These are phyloP conservation scores for Lithobates pipiens DNA, from an alignment of 2,797 vertebrate species.

Conservation along the genomic window DNA sequence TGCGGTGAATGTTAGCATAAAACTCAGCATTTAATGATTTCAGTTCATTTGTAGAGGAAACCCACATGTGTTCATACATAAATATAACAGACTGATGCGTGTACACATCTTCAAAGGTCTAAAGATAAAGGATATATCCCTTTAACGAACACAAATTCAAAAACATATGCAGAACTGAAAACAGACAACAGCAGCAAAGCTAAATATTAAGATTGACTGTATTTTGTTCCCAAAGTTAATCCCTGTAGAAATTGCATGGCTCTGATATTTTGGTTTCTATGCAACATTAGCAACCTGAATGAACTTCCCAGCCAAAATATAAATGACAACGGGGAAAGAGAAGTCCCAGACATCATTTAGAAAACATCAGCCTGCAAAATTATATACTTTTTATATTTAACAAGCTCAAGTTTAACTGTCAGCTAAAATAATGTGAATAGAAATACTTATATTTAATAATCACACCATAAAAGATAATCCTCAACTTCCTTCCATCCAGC, in stretches of 20 bases:
- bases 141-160: constrained; percentile 11
- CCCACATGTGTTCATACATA: no score
- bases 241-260: constrained; percentile 10
- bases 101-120: no score
- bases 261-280: constrained; percentile 49
- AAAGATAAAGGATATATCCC: background rate
- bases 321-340: constrained; percentile 53
- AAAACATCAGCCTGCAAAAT: constrained; percentile 53
- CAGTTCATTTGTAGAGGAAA: no score
- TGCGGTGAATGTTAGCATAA: no score
- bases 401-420: constrained; percentile 12
- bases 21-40: no score
- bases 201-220: constrained; percentile 44
- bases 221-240: constrained; percentile 34
- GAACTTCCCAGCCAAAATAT: constrained; percentile 52
- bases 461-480: background rate
- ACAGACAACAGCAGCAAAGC: constrained; percentile 13
- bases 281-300: constrained; percentile 55
- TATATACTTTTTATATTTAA: constrained; percentile 40
- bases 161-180: constrained; percentile 15
- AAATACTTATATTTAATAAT: constrained; percentile 12
- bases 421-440: constrained; percentile 37
- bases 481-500: background rate
- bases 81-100: no score
- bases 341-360: constrained; percentile 53